Evolutionary conservation across 2,888 invertebrate species (phyloP).

Genomic region (Pristionchus fissidentatus): DNA sequence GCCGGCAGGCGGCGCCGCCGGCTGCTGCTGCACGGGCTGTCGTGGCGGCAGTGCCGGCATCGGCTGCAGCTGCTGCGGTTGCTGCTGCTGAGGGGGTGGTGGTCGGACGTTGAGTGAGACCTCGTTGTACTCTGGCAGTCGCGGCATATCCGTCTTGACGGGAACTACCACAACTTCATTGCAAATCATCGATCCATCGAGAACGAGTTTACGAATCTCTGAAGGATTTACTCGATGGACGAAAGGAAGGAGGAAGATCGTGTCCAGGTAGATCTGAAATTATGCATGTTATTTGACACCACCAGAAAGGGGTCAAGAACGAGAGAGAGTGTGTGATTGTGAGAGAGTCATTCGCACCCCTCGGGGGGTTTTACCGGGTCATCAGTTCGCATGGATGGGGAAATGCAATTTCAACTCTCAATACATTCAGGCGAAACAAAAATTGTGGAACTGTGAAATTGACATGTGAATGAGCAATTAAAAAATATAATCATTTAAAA

Average conservation of each 20-base stretch:
- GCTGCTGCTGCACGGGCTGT: neutral
- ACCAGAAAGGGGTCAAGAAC: no score
- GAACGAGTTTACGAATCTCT: neutral
- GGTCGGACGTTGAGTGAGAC: neutral
- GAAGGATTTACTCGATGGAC: slow-evolving; percentile 21
- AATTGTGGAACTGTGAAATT: neutral
- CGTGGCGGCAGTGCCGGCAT: neutral
- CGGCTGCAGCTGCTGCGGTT: neutral
- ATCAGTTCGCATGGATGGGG: no score
- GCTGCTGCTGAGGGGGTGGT: neutral
- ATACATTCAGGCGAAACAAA: no score
- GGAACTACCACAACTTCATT: neutral
- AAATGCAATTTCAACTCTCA: no score
- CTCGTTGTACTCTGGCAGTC: neutral
- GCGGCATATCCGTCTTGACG: neutral
- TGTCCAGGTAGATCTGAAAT: slow-evolving; percentile 11
- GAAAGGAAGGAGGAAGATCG: neutral
- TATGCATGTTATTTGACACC: no score
- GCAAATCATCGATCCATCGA: slow-evolving; percentile 6
- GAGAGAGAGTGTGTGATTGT: no score
- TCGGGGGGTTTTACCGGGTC: no score
- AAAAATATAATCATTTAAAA: neutral
- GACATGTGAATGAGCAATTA: neutral
- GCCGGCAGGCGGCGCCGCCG: slow-evolving; percentile 13
- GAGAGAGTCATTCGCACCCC: no score